phyloP scores from a whole-genome alignment of 2,888 invertebrate species.

The Lithophane ornitopus region DNA sequence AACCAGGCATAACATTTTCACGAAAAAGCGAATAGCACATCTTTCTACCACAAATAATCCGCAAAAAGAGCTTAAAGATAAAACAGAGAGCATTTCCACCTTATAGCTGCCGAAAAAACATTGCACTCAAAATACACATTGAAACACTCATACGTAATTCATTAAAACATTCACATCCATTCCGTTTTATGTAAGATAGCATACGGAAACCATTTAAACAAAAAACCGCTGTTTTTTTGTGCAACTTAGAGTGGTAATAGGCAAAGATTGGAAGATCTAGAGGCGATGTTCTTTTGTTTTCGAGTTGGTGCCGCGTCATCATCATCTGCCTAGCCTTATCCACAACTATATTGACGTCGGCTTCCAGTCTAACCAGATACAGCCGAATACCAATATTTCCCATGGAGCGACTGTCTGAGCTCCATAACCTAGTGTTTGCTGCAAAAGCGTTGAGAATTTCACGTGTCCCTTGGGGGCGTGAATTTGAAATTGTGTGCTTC shows the following conservation, averaged over 20 bases:
- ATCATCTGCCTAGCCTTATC: no score
- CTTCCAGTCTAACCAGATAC: background rate
- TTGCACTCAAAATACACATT: slow-evolving; percentile 11
- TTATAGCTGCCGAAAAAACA: slow-evolving; percentile 16
- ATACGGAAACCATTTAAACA: slow-evolving; percentile 53
- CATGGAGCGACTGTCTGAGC: background rate
- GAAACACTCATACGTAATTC: slow-evolving; percentile 23
- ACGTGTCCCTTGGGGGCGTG: no score
- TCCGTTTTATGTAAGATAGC: slow-evolving; percentile 26
- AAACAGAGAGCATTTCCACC: background rate
- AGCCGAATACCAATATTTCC: background rate
- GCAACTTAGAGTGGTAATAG: slow-evolving; percentile 55
- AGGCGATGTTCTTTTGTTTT: slow-evolving; percentile 22
- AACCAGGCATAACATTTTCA: no score
- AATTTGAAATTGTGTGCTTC: background rate
- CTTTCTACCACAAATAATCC: background rate
- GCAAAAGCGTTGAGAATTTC: background rate
- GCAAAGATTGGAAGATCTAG: slow-evolving; percentile 41
- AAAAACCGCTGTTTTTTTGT: slow-evolving; percentile 45
- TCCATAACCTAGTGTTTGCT: background rate
- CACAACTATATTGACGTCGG: background rate
- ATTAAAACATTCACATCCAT: slow-evolving; percentile 42
- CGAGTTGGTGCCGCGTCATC: background rate
- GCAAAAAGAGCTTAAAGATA: background rate
- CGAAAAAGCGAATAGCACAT: no score